Evolutionary conservation across 1,140 invertebrate species (phyloP), one percentile per base, ranked within the genome.

Genomic region (Drosophila ohnishii): DNA sequence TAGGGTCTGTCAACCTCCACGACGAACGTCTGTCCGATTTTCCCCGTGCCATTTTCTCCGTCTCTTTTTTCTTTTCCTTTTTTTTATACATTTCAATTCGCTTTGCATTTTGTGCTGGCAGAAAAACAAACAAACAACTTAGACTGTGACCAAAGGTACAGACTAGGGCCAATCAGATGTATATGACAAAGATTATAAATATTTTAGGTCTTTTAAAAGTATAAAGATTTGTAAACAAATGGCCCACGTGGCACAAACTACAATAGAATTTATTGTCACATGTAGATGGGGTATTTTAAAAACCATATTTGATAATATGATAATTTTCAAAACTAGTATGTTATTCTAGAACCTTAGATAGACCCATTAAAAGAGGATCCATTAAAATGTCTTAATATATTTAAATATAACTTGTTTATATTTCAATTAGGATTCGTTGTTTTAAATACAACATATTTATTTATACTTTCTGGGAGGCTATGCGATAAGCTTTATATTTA

Each of bases 41-140:
- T 60, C 16, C 55, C 35, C 37, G 34, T 44, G 40, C 39, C 22
- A 37, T 62, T 63, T 60, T 60, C 28, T 19, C 13, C 13, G 11
- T 19, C 14, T 61, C 13, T 39, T 6, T 14, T 30, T 61, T 10
- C 30, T 13, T 13, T 10, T 25, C 8, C 10, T 2, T 30, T 61
- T 42, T 13, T 34, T 13, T 28, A 28, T 64, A 69, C 74, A 78
- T 78, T 75, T 75, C 53, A 65, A 75, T 75, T 78, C 63, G 61
- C 47, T 47, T 34, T 53, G 70, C 59, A n/a, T 51, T 34, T 40
- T 45, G 34, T 25, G 22, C 35, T 64, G 42, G 28, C 25, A 37
- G 19, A 75, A 75, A 63, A 44, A 60, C 57, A 59, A 75, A 75
- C 56, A 76, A 73, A 42, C 58, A 47, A 61, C 61, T 74, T 56